Conservation (phyloP, 53 echinoderm and acorn worm species). For the Paracentrotus lividus region DNA sequence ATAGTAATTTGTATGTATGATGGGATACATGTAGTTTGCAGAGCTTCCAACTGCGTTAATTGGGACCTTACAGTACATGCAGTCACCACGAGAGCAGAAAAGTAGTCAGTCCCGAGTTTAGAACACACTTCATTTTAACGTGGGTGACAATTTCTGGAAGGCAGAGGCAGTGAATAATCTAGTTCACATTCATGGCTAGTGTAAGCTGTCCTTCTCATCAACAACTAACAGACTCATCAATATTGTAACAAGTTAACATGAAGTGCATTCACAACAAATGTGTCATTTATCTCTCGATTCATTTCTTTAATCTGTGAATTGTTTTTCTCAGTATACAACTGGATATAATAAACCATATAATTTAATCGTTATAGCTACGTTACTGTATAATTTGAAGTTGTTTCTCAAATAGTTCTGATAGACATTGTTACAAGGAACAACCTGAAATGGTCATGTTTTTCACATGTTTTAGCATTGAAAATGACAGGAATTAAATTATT, state of each 20-base stretch:
- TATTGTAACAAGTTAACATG: neutral
- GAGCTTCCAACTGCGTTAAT: neutral
- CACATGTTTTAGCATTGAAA: no score
- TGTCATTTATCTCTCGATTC: no score
- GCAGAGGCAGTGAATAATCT: slow-evolving; percentile 24
- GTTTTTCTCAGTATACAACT: no score
- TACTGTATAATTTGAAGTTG: no score
- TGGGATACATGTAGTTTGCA: no score
- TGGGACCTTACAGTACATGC: neutral
- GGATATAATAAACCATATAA: no score
- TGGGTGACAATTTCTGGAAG: slow-evolving; percentile 21
- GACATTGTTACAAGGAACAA: no score
- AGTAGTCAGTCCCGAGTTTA: slow-evolving; percentile 29
- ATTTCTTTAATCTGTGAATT: no score
- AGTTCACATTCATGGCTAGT: slow-evolving; percentile 11
- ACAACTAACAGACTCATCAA: neutral
- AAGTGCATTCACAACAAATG: neutral
- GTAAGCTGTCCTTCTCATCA: neutral
- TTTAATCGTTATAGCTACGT: no score
- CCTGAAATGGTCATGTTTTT: no score
- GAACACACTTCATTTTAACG: slow-evolving; percentile 38
- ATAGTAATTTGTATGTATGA: no score
- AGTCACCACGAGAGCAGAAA: neutral
- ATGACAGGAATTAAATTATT: neutral
- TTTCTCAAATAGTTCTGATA: no score